These are phyloP conservation scores for Lasioglossum marginatum DNA, from an alignment of 2,888 invertebrate species.

Conservation along the genomic window DNA sequence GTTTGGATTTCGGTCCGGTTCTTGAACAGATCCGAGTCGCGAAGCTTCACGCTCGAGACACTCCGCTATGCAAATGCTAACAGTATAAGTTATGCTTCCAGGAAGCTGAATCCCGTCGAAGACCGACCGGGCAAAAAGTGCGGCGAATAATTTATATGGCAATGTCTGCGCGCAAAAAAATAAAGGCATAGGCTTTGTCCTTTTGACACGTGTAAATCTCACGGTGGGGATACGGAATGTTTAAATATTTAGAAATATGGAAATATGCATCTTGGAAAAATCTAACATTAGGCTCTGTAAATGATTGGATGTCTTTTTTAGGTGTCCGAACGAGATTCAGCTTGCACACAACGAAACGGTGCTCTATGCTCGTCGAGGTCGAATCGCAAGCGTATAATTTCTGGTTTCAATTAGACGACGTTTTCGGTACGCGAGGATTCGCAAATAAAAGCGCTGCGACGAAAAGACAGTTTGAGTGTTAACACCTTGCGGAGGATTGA, in stretches of 20 bases:
- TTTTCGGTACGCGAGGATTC: background rate
- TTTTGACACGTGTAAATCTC: background rate
- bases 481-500: background rate
- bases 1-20: background rate
- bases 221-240: too few species aligned
- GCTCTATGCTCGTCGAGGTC: background rate
- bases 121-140: background rate
- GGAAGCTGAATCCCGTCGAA: background rate
- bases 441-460: background rate
- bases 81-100: background rate
- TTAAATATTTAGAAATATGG: too few species aligned
- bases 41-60: slow-evolving; percentile 11
- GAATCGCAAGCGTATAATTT: background rate
- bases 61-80: slow-evolving; percentile 1
- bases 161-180: background rate
- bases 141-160: background rate
- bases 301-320: too few species aligned
- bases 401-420: background rate
- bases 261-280: too few species aligned
- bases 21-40: slow-evolving; percentile 8
- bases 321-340: background rate
- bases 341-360: background rate
- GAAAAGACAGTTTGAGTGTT: background rate
- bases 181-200: background rate
- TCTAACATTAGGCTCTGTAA: too few species aligned